A percentile compares a stretch with the other conserved stretches of the same genome.
Evolutionary conservation across 2,888 invertebrate genomes (phyloP).

Genomic region (Exephanes ischioxanthus): DNA sequence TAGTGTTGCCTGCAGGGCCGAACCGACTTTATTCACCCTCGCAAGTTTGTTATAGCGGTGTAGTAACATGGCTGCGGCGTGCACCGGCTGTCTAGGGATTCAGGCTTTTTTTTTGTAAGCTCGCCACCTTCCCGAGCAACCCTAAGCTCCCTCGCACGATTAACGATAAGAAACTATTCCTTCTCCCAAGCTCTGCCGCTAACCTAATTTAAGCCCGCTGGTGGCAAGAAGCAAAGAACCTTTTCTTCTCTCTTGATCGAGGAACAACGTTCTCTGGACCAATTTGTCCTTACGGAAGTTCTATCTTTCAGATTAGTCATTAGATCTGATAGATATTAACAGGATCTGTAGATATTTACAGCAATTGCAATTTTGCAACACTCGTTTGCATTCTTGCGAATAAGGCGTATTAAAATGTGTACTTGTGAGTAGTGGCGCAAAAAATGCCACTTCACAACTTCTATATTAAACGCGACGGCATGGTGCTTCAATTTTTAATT

Average conservation of each 20-base stretch:
- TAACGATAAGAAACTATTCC: slow-evolving; percentile 60
- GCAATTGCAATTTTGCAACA: not conserved
- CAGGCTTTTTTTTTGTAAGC: slow-evolving; percentile 40
- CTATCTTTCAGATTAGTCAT: not conserved
- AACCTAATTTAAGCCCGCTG: slow-evolving; percentile 30
- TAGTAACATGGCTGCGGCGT: slow-evolving; percentile 14
- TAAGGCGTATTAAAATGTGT: too few relatives aligned
- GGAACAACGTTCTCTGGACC: not conserved
- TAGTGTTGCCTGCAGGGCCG: slow-evolving; percentile 50
- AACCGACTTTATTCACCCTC: slow-evolving; percentile 48
- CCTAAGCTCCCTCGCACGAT: slow-evolving; percentile 47
- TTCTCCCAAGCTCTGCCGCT: slow-evolving; percentile 3
- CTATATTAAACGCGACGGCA: too few relatives aligned
- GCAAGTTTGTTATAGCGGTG: slow-evolving; percentile 63
- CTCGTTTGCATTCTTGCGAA: too few relatives aligned
- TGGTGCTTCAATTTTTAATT: too few relatives aligned
- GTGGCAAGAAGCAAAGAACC: slow-evolving; percentile 5
- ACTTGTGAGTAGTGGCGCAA: too few relatives aligned
- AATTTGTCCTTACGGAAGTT: not conserved
- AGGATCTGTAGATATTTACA: too few relatives aligned
- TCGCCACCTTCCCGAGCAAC: slow-evolving; percentile 26
- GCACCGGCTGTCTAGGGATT: slow-evolving; percentile 46
- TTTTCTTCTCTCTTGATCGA: not conserved
- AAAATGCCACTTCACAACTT: too few relatives aligned
- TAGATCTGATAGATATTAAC: not conserved